A percentile compares a stretch with the other conserved stretches of the same genome.
phyloP scores from a whole-genome alignment of 2,113 vertebrate species.

The Corythoichthys intestinalis region DNA sequence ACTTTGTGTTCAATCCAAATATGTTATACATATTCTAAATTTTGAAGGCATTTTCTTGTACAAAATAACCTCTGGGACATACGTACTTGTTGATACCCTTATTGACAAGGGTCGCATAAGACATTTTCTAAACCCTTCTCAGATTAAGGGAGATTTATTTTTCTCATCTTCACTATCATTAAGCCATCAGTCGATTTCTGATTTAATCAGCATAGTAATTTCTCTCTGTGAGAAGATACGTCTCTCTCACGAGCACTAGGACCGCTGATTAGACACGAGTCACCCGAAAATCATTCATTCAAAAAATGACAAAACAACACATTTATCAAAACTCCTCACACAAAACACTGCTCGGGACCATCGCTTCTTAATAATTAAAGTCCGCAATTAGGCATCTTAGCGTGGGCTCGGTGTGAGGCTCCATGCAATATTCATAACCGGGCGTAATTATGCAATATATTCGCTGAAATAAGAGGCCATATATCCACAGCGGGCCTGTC shows the following conservation, averaged over 20 bases:
- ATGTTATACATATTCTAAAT: too few relatives aligned
- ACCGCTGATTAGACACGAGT: slow-evolving; percentile 79
- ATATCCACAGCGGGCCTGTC: slow-evolving; percentile 69
- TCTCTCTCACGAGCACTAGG: slow-evolving; percentile 80
- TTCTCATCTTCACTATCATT: slow-evolving; percentile 39
- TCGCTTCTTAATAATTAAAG: slow-evolving; percentile 84
- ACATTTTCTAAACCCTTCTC: too few relatives aligned
- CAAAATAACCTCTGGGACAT: neutral
- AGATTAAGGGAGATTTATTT: too few relatives aligned
- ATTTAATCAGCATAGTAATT: slow-evolving; percentile 83
- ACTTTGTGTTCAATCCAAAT: too few relatives aligned
- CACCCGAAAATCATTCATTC: slow-evolving; percentile 74
- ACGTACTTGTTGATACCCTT: neutral
- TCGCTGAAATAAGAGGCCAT: slow-evolving; percentile 68
- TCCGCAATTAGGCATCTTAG: slow-evolving; percentile 75
- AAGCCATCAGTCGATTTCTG: slow-evolving; percentile 78
- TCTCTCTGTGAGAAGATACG: slow-evolving; percentile 75
- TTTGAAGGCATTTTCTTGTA: neutral
- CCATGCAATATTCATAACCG: slow-evolving; percentile 77
- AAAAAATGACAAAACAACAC: slow-evolving; percentile 12
- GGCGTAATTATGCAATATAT: slow-evolving; percentile 77
- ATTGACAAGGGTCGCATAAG: too few relatives aligned
- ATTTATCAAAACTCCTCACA: slow-evolving; percentile 80
- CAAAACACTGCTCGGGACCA: slow-evolving; percentile 73
- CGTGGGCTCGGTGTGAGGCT: slow-evolving; percentile 69